phyloP scores from a whole-genome alignment of 2,888 invertebrate species.

The Tigriopus californicus region DNA sequence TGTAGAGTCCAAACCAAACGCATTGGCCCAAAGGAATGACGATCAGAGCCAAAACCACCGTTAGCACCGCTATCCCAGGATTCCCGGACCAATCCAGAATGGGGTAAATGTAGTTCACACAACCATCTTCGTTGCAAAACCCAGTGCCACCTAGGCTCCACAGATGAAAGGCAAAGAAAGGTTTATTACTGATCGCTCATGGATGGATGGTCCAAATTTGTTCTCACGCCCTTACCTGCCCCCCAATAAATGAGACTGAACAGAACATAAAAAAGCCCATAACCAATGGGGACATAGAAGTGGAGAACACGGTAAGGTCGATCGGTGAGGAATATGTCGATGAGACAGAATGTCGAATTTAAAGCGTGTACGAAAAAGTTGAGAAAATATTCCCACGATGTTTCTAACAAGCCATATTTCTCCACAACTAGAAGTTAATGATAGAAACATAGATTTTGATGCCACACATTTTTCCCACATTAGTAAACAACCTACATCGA shows the following conservation, averaged over 20 bases:
- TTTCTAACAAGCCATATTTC: not conserved
- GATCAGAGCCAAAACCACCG: not conserved
- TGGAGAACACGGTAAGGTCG: conserved; percentile 25
- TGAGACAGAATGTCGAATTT: conserved; percentile 24
- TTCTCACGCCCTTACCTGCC: conserved; percentile 18
- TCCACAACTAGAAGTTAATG: not conserved
- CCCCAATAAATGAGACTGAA: conserved; percentile 24
- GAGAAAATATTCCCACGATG: not conserved
- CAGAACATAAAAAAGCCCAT: conserved; percentile 23
- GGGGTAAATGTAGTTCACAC: conserved; percentile 22
- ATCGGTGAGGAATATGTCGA: conserved; percentile 24
- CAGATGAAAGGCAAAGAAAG: no score
- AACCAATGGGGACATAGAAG: conserved; percentile 23
- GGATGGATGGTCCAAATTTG: no score
- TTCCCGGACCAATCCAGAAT: conserved; percentile 23
- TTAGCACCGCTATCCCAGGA: not conserved
- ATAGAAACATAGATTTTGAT: not conserved
- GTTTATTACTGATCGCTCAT: no score
- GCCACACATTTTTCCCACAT: no score
- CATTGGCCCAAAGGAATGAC: not conserved
- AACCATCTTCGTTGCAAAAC: not conserved
- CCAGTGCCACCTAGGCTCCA: conserved; percentile 23
- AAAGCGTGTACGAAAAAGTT: conserved; percentile 24
- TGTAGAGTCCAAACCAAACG: not conserved
- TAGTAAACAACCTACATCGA: not conserved